phyloP scores from a whole-genome alignment of 92 coral and sea anemone species.

The Ricordea florida region DNA sequence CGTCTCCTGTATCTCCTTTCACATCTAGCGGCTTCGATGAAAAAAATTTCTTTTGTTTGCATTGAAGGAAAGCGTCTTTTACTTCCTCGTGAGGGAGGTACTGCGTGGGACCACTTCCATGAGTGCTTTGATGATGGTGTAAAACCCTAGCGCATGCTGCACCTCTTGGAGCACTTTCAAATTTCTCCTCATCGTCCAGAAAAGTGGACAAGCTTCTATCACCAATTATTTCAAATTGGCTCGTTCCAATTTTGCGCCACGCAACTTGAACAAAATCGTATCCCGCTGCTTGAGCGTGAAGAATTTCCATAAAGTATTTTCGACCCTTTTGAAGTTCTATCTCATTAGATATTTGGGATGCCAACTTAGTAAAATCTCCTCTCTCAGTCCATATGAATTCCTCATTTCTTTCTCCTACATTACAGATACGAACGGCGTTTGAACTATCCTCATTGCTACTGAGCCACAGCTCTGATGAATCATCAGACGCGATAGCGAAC shows the following conservation, averaged over 20 bases:
- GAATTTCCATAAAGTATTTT: constrained; percentile 62
- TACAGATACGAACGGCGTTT: constrained; percentile 56
- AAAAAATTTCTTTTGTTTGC: neutral
- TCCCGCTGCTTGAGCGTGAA: constrained; percentile 38
- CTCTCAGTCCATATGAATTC: neutral
- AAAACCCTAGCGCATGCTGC: neutral
- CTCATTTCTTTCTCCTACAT: neutral
- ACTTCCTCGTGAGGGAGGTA: constrained; percentile 3
- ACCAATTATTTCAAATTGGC: neutral
- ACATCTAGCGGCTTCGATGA: neutral
- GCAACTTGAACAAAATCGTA: constrained; percentile 36
- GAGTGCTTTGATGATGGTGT: neutral
- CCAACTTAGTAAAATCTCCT: neutral
- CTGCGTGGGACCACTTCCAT: neutral
- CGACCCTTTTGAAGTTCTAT: constrained; percentile 36
- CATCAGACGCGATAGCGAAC: constrained; percentile 70
- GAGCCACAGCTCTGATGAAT: constrained; percentile 75
- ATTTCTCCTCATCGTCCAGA: neutral
- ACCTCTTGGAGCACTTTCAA: neutral
- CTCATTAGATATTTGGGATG: constrained; percentile 45
- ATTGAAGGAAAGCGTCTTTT: neutral
- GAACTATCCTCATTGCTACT: constrained; percentile 29
- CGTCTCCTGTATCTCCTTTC: neutral
- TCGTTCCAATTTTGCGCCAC: constrained; percentile 63
- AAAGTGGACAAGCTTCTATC: neutral